Evolutionary conservation across 2,888 invertebrate genomes (phyloP).

Genomic region (Archips xylosteana): DNA sequence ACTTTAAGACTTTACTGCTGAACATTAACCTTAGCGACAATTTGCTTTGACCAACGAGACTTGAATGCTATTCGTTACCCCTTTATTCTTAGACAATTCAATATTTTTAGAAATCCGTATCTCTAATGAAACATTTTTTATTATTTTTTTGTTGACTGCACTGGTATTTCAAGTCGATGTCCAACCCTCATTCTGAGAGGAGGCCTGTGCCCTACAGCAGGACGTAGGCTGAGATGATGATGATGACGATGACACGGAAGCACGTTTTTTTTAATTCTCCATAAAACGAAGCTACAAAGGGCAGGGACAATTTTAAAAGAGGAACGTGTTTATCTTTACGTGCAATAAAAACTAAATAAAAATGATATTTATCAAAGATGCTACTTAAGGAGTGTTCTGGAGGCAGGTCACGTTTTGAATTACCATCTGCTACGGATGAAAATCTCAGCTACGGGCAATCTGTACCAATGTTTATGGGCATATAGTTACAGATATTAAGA

Average conservation of each 20-base stretch:
- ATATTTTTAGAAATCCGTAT: too few relatives aligned
- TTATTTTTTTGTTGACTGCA: too few relatives aligned
- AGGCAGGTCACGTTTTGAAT: conserved; percentile 39
- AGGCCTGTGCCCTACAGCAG: too few relatives aligned
- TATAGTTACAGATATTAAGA: conserved; percentile 6
- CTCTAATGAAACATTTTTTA: too few relatives aligned
- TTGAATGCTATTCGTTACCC: too few relatives aligned
- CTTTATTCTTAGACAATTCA: too few relatives aligned
- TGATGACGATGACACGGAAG: not conserved
- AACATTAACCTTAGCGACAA: not conserved
- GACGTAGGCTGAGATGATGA: too few relatives aligned
- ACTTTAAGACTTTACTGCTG: not conserved
- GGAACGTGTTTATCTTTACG: conserved; percentile 28
- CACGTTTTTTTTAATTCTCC: not conserved
- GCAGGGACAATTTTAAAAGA: conserved; percentile 21
- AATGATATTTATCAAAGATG: conserved; percentile 37
- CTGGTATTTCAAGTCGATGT: too few relatives aligned
- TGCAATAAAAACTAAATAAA: conserved; percentile 39
- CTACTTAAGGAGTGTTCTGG: conserved; percentile 20
- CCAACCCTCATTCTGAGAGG: too few relatives aligned
- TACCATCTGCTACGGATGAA: conserved; percentile 34
- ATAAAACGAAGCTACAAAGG: conserved; percentile 28
- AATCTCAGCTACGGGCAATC: conserved; percentile 26
- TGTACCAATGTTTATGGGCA: conserved; percentile 24
- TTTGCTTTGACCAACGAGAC: too few relatives aligned